Base-by-base conservation (phyloP, 2,113 vertebrate genomes). In the Bufo bufo region DNA sequence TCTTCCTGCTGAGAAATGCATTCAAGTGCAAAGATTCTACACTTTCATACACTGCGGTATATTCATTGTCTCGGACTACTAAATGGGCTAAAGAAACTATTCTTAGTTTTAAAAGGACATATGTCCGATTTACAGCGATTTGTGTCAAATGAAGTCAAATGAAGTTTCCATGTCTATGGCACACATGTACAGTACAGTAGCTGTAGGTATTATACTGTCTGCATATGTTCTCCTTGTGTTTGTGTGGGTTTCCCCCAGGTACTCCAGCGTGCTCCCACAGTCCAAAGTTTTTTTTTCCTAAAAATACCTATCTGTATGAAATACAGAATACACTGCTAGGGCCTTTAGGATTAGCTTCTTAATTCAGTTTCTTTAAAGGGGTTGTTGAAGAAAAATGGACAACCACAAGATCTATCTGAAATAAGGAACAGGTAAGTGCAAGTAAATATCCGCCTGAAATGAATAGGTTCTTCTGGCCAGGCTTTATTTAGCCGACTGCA, bases 21-120 rank as follows among this genome's bases (percentile, higher is more conserved):
- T 63, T 87, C 50, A 74, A 87, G 63, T 56, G 74, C 80, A 83
- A 88, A 88, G 81, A 88, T 65, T 83, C 33, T 88, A 83, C 80
- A 82, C 66, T 54, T 83, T 77, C 65, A 43, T n/a, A 59, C 52
- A 80, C 50, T 50, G 61, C 63, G 12, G 33, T 78, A 86, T 16
- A 65, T 33, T 52, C 43, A 78, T 63, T 59, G 45, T 65, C 49
- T 65, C 45, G 33, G 12, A 50, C 59, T 78, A 52, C 58, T 78
- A 77, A 82, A 45, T 49, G 16, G 80, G 9, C 17, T 50, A 63
- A 63, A 10, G 65, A 82, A 82, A 65, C 19, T n/a, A 10, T 54
- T 78, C 20, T 52, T 23, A 78, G 23, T 23, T 56, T 78, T 54
- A 75, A 75, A 74, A 75, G 72, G 72, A 50, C 8, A 75, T 49